These are phyloP conservation scores for Lepidurus couesii DNA, from an alignment of 1,140 invertebrate species.

Conservation along the genomic window DNA sequence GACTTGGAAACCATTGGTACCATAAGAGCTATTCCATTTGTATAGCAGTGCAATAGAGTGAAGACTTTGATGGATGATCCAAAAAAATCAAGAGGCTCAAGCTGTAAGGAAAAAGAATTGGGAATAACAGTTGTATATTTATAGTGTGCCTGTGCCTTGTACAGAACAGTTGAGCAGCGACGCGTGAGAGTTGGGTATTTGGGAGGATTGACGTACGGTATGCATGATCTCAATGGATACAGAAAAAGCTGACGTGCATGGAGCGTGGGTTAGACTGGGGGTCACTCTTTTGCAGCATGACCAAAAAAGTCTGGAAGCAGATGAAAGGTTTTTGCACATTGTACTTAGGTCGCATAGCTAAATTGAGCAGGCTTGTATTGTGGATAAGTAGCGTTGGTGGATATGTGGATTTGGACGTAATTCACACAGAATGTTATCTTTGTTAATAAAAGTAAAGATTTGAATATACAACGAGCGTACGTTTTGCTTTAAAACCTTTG, in stretches of 20 bases:
- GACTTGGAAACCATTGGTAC: no score
- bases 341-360: neutral
- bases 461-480: neutral
- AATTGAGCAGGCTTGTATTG: neutral
- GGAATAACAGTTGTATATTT: constrained; percentile 4
- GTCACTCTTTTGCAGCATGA: neutral
- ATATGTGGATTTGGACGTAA: constrained; percentile 8
- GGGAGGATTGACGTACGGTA: neutral
- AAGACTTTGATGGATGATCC: neutral
- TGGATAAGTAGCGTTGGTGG: constrained; percentile 8
- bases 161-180: neutral
- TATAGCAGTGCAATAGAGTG: constrained; percentile 19
- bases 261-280: neutral
- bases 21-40: constrained; percentile 1
- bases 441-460: constrained; percentile 19
- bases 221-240: constrained; percentile 3
- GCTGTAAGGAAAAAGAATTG: neutral
- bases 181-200: neutral
- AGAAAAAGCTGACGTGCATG: neutral
- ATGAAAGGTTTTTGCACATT: neutral
- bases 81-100: constrained; percentile 7
- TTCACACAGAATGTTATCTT: constrained; percentile 19
- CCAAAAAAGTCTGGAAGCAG: neutral
- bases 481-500: neutral
- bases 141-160: constrained; percentile 14